Percentiles rank a stretch among this genome's conserved stretches.
Evolutionary conservation across 2,888 invertebrate species (phyloP).

Genomic region (Elegia similella): DNA sequence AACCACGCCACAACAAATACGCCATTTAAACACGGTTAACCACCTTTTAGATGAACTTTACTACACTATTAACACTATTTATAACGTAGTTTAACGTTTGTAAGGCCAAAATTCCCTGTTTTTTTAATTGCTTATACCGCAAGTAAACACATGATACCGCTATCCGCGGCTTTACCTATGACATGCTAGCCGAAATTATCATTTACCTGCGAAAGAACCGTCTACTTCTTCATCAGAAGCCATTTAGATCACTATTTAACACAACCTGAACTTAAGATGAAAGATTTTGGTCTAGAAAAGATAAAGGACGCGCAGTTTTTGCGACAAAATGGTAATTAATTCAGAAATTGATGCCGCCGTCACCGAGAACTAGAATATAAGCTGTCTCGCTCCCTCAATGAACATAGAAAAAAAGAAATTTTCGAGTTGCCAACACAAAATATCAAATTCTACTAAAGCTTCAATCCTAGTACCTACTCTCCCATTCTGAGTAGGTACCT

Average conservation of each 20-base stretch:
- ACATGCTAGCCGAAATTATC: constrained; percentile 76
- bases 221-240: constrained; percentile 94
- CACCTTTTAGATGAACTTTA: constrained; percentile 34
- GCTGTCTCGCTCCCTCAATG: constrained; percentile 56
- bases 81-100: constrained; percentile 29
- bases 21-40: constrained; percentile 41
- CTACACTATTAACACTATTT: constrained; percentile 30
- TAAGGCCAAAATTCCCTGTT: constrained; percentile 61
- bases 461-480: too few species aligned
- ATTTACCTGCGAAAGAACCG: constrained; percentile 92
- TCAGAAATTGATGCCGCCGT: constrained; percentile 82
- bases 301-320: constrained; percentile 82
- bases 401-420: constrained; percentile 47
- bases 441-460: constrained; percentile 26
- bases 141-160: constrained; percentile 83
- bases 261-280: constrained; percentile 57
- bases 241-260: constrained; percentile 82
- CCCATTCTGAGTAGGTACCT: too few species aligned
- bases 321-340: constrained; percentile 82
- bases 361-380: constrained; percentile 64
- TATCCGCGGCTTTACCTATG: constrained; percentile 82
- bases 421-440: constrained; percentile 29
- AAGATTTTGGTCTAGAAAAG: constrained; percentile 71
- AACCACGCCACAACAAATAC: constrained; percentile 68
- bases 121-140: constrained; percentile 80